A percentile compares a stretch with the other conserved stretches of the same genome.
Evolutionary conservation across 1,140 invertebrate species (phyloP).

Genomic region (Achroia grisella): DNA sequence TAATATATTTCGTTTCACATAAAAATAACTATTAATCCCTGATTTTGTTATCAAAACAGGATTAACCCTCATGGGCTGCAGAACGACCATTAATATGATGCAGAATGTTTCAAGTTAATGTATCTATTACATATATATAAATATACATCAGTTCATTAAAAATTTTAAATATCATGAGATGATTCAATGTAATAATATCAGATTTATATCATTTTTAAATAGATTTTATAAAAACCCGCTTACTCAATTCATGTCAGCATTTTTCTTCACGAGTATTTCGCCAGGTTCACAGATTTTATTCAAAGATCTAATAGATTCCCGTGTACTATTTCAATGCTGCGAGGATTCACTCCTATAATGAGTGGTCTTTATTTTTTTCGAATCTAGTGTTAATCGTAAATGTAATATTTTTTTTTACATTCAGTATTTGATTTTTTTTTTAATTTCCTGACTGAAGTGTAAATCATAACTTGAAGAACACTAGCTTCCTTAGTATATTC

Average conservation of each 20-base stretch:
- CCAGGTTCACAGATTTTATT: slow-evolving; percentile 35
- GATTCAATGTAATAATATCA: too few species aligned
- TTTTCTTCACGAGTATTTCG: slow-evolving; percentile 26
- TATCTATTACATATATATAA: too few species aligned
- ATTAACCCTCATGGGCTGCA: too few species aligned
- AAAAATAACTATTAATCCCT: too few species aligned
- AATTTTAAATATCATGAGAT: too few species aligned
- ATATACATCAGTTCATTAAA: too few species aligned
- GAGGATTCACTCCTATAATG: slow-evolving; percentile 12
- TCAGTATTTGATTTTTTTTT: slow-evolving; percentile 9
- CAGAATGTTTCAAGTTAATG: too few species aligned
- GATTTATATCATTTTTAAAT: too few species aligned
- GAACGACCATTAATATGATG: too few species aligned
- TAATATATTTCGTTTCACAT: too few species aligned
- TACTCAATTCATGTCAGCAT: background rate
- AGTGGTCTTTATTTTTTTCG: slow-evolving; percentile 15
- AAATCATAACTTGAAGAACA: slow-evolving; percentile 15
- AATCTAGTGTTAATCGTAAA: slow-evolving; percentile 6
- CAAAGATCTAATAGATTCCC: background rate
- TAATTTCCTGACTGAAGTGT: slow-evolving; percentile 20
- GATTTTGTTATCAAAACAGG: too few species aligned
- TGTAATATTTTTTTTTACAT: slow-evolving; percentile 13
- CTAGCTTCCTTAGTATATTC: slow-evolving; percentile 8
- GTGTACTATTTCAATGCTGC: background rate
- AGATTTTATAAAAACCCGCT: too few species aligned